Evolutionary conservation across 2,113 vertebrate genomes (phyloP).

Genomic region (Tetrao urogallus): DNA sequence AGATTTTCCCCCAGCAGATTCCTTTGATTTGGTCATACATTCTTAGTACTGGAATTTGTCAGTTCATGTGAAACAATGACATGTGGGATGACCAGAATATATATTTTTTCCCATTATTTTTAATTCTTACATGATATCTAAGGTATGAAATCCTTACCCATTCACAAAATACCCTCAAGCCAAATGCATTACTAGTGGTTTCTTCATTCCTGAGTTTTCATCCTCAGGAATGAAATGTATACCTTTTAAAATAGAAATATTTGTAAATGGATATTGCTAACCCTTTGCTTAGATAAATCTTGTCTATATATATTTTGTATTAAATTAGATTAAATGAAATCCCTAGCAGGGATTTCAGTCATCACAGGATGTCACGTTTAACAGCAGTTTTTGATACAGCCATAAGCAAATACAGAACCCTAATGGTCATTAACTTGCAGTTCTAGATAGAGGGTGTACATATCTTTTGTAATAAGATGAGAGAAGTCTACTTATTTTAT

Average conservation of each 20-base stretch:
- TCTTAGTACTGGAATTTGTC: neutral
- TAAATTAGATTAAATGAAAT: neutral
- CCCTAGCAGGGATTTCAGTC: neutral
- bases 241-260: neutral
- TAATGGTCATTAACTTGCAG: neutral
- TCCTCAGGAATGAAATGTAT: neutral
- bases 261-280: neutral
- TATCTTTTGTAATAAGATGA: neutral
- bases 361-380: neutral
- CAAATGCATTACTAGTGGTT: neutral
- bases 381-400: neutral
- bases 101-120: neutral
- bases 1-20: neutral
- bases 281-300: neutral
- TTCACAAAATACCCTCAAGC: neutral
- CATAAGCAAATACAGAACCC: neutral
- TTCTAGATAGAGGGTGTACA: neutral
- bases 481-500: neutral
- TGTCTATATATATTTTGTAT: neutral
- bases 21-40: neutral
- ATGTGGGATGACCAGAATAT: fast-evolving
- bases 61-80: neutral
- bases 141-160: neutral
- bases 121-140: neutral
- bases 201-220: neutral